Conservation (phyloP, 2,113 vertebrate genomes). For the Cercocebus atys region DNA sequence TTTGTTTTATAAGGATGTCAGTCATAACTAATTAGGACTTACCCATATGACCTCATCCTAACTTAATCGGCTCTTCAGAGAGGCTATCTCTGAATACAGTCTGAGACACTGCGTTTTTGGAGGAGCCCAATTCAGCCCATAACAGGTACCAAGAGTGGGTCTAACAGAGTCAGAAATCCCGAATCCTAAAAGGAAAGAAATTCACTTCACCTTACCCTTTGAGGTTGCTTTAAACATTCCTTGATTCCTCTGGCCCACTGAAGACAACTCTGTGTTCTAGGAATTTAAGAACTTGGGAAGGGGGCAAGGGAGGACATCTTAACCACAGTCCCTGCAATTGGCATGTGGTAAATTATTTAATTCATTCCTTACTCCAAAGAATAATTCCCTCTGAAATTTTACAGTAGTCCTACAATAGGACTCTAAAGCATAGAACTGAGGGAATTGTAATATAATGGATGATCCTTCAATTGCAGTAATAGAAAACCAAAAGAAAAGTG, state of each 20-base stretch:
- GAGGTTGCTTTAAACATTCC: neutral
- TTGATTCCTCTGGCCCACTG: neutral
- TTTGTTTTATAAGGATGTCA: neutral
- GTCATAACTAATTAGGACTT: neutral
- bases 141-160: neutral
- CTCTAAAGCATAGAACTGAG: neutral
- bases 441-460: neutral
- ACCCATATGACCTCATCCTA: neutral
- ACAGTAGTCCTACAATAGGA: neutral
- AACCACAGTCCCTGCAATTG: neutral
- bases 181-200: neutral
- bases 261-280: neutral
- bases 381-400: neutral
- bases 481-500: neutral
- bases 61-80: neutral
- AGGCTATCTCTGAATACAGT: neutral
- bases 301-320: neutral
- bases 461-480: neutral
- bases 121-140: neutral
- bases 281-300: neutral
- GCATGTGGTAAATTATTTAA: neutral
- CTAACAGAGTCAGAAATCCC: neutral
- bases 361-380: neutral
- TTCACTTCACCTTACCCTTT: neutral
- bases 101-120: neutral